Evolutionary conservation across 2,113 vertebrate genomes (phyloP), one percentile per base, ranked within the genome.

Genomic region (Platanista minor): DNA sequence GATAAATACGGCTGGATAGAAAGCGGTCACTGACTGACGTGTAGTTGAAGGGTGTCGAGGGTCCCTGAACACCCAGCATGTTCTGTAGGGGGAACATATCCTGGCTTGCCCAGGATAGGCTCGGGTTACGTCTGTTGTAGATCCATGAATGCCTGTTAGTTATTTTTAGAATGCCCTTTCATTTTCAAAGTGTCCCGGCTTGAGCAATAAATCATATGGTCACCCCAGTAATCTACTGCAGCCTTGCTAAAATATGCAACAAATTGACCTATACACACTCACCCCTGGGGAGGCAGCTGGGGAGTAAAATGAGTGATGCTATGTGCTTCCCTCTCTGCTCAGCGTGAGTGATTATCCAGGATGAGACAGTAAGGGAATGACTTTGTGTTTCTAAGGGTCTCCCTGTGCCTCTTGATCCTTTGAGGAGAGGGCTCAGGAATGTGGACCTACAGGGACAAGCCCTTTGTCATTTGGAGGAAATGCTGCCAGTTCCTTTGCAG

Each of bases 231-330:
- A 43, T 94, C 96, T 97, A 39, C 75, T 71, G 64, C 33, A 62
- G 43, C 43, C 62, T 86, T 80, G 36, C 33, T 97, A 89, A 97
- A 95, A 95, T 46, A 82, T 75, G 57, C 81, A 95, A 15, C 81
- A 25, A 46, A 88, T 93, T 95, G 83, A 87, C 81, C 43, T 75
- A 12, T 7, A 2, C 46, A 13, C 0, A 3, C 25, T 62, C 10
- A 59, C 43, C 80, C 90, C 57, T 3, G 3, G 25, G 69, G 83
- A 95, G 87, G 61, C 39, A 39, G 83, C 46, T 1, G 27, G 15
- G 41, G 49, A 91, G 33, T 5, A 9, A 39, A 88, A 31, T 95
- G 93, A 94, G 57, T 67, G 72, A 46, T 72, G 31, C 33, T 29
- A 0, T 7, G 49, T 1, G 5, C 52, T 83, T 78, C 69, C 36